These are phyloP conservation scores for Crambe crambe DNA, from an alignment of 37 sponge, comb jelly and placozoan species.

Conservation along the genomic window DNA sequence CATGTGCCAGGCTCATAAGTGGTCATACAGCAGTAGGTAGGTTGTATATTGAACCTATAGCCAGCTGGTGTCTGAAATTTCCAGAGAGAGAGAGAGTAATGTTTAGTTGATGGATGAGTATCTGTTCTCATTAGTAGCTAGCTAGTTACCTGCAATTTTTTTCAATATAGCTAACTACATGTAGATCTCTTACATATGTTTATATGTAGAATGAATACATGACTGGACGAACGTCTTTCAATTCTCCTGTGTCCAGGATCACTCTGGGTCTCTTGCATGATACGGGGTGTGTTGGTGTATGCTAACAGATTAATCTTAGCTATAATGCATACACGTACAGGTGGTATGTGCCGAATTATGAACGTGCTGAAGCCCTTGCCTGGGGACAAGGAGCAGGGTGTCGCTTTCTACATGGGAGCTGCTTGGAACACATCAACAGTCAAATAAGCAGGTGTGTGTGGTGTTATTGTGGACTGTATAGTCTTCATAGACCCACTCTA, in stretches of 20 bases:
- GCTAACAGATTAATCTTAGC: background rate
- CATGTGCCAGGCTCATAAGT: too few relatives aligned
- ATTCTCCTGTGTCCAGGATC: conserved; percentile 42
- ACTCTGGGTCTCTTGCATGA: conserved; percentile 62
- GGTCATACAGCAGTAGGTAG: too few relatives aligned
- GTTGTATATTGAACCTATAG: too few relatives aligned
- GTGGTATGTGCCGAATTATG: conserved; percentile 22
- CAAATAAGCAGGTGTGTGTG: background rate
- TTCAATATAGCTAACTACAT: too few relatives aligned
- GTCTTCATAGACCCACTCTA: too few relatives aligned
- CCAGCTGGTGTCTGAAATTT: too few relatives aligned
- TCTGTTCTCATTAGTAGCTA: too few relatives aligned
- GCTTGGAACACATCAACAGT: background rate
- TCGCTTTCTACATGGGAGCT: background rate
- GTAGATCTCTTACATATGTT: too few relatives aligned
- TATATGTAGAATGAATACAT: conserved; percentile 64
- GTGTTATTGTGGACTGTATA: too few relatives aligned
- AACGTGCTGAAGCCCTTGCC: background rate
- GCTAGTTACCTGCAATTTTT: too few relatives aligned
- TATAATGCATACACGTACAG: background rate
- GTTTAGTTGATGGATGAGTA: too few relatives aligned
- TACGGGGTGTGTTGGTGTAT: conserved; percentile 49
- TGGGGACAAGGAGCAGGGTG: conserved; percentile 26
- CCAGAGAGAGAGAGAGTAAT: too few relatives aligned
- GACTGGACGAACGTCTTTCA: conserved; percentile 31